phyloP scores from a whole-genome alignment of 2,797 vertebrate species.

The Fratercula arctica region DNA sequence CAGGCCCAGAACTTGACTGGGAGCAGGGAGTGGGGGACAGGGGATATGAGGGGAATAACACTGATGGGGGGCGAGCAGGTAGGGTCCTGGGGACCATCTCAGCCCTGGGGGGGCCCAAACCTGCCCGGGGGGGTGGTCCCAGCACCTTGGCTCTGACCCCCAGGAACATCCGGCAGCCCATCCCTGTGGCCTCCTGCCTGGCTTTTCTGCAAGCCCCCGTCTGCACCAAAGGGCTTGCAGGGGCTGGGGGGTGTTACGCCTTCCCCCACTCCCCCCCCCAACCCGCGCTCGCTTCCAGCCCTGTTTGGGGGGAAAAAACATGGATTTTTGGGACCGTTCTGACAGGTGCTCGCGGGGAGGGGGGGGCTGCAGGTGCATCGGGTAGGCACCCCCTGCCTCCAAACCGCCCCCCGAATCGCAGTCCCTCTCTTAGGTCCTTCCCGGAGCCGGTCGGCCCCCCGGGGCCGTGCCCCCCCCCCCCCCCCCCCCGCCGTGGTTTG shows the following conservation, averaged over 20 bases:
- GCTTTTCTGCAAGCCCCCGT: fast-evolving
- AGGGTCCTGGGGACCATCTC: neutral
- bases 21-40: neutral
- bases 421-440: neutral
- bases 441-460: too few relatives aligned
- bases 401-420: neutral
- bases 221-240: neutral
- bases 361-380: neutral
- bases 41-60: too few relatives aligned
- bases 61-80: neutral
- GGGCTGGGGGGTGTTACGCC: fast-evolving
- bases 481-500: neutral
- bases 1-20: neutral
- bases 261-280: neutral
- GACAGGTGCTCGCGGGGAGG: fast-evolving
- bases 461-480: fast-evolving
- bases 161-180: neutral
- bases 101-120: neutral
- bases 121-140: too few relatives aligned
- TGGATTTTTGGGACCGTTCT: neutral
- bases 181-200: neutral
- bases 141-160: neutral
- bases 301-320: fast-evolving
- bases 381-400: neutral
- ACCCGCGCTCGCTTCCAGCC: neutral